Conservation (phyloP, 2,113 vertebrate genomes). For the Trogon surrucura region DNA sequence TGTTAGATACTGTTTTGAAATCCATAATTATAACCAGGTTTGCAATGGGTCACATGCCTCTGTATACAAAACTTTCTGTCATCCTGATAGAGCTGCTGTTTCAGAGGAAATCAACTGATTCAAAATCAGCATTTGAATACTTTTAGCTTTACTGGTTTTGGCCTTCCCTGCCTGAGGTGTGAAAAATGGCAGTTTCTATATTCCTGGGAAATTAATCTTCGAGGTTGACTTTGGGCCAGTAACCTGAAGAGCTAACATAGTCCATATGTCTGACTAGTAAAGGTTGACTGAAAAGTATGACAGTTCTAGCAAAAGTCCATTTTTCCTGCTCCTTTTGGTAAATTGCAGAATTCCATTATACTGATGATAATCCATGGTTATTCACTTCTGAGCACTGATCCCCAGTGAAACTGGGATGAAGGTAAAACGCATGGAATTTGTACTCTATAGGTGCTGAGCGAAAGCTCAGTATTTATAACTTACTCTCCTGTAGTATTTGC, state of each 20-base stretch:
- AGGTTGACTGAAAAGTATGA: slow-evolving; percentile 51
- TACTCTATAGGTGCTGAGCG: slow-evolving; percentile 2
- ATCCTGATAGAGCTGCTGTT: slow-evolving; percentile 6
- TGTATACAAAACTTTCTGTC: not conserved
- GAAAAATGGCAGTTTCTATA: slow-evolving; percentile 59
- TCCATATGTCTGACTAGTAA: slow-evolving; percentile 64
- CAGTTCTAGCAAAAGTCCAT: slow-evolving; percentile 47
- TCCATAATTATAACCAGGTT: slow-evolving; percentile 42
- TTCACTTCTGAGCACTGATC: slow-evolving; percentile 43
- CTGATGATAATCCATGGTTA: slow-evolving; percentile 43
- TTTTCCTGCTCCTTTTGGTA: slow-evolving; percentile 68
- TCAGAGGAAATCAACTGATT: slow-evolving; percentile 44
- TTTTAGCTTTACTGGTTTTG: slow-evolving; percentile 54
- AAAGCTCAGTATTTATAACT: not conserved
- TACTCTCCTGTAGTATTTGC: not conserved
- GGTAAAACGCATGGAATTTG: slow-evolving; percentile 53
- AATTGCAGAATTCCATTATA: slow-evolving; percentile 66
- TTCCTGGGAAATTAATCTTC: slow-evolving; percentile 73
- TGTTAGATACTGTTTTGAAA: slow-evolving; percentile 58
- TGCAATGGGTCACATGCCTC: not conserved
- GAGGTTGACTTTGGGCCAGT: slow-evolving; percentile 57
- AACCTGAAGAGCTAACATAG: slow-evolving; percentile 67
- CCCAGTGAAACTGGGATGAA: slow-evolving; percentile 17
- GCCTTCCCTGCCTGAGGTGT: slow-evolving; percentile 46
- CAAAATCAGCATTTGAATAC: slow-evolving; percentile 31